phyloP scores from a whole-genome alignment of 2,113 vertebrate species.

The Chaetorhynchus papuensis region DNA sequence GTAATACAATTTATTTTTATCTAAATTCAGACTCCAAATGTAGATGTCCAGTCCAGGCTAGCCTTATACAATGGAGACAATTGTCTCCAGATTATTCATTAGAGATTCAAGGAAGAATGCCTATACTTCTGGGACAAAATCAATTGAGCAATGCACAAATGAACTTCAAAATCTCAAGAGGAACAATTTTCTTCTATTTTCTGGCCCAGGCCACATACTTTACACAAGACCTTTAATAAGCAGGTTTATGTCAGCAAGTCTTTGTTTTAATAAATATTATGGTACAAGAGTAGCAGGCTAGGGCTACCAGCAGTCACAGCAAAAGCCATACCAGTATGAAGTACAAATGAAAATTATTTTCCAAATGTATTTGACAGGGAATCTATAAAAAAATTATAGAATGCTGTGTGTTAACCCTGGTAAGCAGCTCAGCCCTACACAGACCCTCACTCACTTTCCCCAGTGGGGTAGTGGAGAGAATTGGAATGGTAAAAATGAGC shows the following conservation, averaged over 20 bases:
- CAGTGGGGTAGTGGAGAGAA: rapidly evolving
- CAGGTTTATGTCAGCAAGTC: not conserved
- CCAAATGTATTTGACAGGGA: not conserved
- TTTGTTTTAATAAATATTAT: not conserved
- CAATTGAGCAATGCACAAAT: not conserved
- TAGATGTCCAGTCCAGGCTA: not conserved
- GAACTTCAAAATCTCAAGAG: not conserved
- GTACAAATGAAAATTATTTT: not conserved
- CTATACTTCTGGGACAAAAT: not conserved
- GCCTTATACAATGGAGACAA: not conserved
- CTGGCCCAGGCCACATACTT: not conserved
- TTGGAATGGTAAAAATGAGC: not conserved
- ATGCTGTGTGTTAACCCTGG: not conserved
- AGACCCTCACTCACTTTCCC: rapidly evolving
- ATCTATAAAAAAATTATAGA: not conserved
- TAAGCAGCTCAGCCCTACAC: not conserved
- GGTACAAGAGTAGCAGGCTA: not conserved
- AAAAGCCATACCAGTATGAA: not conserved
- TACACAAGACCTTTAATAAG: not conserved
- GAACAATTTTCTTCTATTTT: not conserved
- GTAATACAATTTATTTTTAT: not conserved
- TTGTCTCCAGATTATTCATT: not conserved
- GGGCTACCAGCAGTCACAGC: not conserved
- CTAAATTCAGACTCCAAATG: not conserved
- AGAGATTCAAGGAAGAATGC: not conserved